A percentile compares a stretch with the other conserved stretches of the same genome.
phyloP scores from a whole-genome alignment of 1,140 invertebrate species.

The Heliothis subflexa region DNA sequence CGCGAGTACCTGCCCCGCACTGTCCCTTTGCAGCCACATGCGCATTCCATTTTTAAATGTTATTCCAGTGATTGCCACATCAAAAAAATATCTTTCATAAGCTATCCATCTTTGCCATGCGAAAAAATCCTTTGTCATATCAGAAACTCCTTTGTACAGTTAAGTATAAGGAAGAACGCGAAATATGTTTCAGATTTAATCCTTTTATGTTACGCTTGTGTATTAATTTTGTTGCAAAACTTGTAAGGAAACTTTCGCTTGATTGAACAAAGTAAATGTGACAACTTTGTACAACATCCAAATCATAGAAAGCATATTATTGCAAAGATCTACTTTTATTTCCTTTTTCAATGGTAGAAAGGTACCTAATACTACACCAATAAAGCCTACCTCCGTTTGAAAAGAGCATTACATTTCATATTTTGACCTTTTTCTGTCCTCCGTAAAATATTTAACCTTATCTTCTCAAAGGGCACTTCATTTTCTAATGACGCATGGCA shows the following conservation, averaged over 20 bases:
- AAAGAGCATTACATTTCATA: too few relatives aligned
- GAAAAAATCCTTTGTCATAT: slow-evolving; percentile 72
- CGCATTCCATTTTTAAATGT: slow-evolving; percentile 73
- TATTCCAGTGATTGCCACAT: slow-evolving; percentile 68
- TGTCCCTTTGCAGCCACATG: slow-evolving; percentile 80
- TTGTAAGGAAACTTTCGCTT: slow-evolving; percentile 34
- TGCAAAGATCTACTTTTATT: neutral
- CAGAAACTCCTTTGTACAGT: slow-evolving; percentile 66
- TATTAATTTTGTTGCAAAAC: slow-evolving; percentile 42
- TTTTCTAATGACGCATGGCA: too few relatives aligned
- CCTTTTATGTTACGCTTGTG: slow-evolving; percentile 64
- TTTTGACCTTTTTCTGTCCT: too few relatives aligned
- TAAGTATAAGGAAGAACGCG: slow-evolving; percentile 54
- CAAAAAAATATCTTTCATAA: slow-evolving; percentile 72
- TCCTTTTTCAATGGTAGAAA: too few relatives aligned
- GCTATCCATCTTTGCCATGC: slow-evolving; percentile 62
- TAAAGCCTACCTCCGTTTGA: too few relatives aligned
- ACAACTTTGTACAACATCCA: slow-evolving; percentile 24
- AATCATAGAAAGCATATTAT: neutral
- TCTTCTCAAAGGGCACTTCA: too few relatives aligned
- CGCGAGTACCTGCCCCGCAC: slow-evolving; percentile 72
- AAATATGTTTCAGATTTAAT: slow-evolving; percentile 68
- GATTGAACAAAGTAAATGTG: slow-evolving; percentile 41
- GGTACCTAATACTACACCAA: too few relatives aligned
- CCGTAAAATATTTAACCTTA: too few relatives aligned